Percentiles rank a stretch among this genome's conserved stretches.
Evolutionary conservation across 1,140 invertebrate genomes (phyloP).

Genomic region (Lepidurus apus): DNA sequence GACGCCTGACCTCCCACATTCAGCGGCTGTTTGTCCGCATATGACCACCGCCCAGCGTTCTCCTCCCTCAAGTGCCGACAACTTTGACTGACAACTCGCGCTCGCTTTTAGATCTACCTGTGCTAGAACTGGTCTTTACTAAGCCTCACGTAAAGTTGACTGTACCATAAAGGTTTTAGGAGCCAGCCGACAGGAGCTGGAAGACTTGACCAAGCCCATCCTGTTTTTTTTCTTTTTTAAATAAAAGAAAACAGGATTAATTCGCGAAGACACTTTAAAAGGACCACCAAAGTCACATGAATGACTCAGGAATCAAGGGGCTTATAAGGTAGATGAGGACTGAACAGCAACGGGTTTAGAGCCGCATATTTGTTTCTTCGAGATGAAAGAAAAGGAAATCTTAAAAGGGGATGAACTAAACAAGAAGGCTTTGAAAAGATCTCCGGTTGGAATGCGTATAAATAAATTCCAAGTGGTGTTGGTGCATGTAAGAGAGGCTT

Average conservation of each 20-base stretch:
- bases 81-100: too few relatives aligned
- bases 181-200: not conserved
- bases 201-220: not conserved
- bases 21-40: too few relatives aligned
- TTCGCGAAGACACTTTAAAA: not conserved
- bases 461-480: constrained; percentile 6
- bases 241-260: not conserved
- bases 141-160: too few relatives aligned
- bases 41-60: too few relatives aligned
- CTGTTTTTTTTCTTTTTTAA: not conserved
- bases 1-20: too few relatives aligned
- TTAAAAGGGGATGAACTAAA: not conserved
- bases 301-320: not conserved
- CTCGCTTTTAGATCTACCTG: too few relatives aligned
- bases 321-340: not conserved
- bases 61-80: too few relatives aligned
- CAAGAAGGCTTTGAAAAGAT: not conserved
- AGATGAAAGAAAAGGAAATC: not conserved
- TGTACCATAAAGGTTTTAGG: too few relatives aligned
- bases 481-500: not conserved
- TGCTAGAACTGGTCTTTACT: too few relatives aligned
- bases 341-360: not conserved
- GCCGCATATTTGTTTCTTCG: not conserved
- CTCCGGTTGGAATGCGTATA: not conserved
- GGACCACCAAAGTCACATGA: constrained; percentile 3